Percentiles rank a stretch among this genome's conserved stretches.
phyloP scores from a whole-genome alignment of 1,140 invertebrate genomes.

The Hormaphis cornu region DNA sequence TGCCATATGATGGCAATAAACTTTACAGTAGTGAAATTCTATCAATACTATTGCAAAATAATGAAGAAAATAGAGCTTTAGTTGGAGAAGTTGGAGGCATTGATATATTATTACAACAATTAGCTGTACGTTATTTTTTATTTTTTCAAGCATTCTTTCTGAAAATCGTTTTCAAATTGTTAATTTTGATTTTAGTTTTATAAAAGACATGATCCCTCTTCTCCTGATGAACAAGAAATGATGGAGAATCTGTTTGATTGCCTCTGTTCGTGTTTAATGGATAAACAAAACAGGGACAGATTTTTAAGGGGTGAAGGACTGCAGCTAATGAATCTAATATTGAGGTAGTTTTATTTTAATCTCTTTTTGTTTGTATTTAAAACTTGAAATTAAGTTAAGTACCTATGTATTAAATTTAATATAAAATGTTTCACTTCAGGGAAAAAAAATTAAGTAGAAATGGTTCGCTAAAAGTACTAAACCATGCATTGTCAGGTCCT shows the following conservation, averaged over 20 bases:
- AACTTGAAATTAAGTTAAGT: slow-evolving; percentile 4
- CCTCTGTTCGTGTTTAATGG: slow-evolving; percentile 86
- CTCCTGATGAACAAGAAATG: slow-evolving; percentile 88
- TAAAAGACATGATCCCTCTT: slow-evolving; percentile 85
- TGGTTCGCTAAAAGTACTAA: slow-evolving; percentile 91
- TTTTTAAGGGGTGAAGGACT: slow-evolving; percentile 92
- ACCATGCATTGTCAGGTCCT: slow-evolving; percentile 86
- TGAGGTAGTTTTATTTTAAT: slow-evolving; percentile 51
- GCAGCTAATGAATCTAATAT: slow-evolving; percentile 94
- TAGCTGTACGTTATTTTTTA: slow-evolving; percentile 59
- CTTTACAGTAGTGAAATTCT: slow-evolving; percentile 92
- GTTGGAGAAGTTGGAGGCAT: slow-evolving; percentile 91
- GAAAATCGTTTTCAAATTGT: not conserved
- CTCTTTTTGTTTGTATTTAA: not conserved
- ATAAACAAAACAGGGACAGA: slow-evolving; percentile 73
- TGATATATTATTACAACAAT: slow-evolving; percentile 88
- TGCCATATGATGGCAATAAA: slow-evolving; percentile 92
- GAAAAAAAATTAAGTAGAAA: slow-evolving; percentile 95
- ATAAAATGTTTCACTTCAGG: slow-evolving; percentile 45
- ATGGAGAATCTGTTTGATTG: slow-evolving; percentile 99
- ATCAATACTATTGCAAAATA: slow-evolving; percentile 87
- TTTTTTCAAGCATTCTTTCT: not conserved
- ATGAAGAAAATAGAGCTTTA: slow-evolving; percentile 68
- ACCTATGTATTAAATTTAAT: not conserved
- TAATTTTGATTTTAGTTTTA: slow-evolving; percentile 57